phyloP scores from a whole-genome alignment of 2,888 invertebrate genomes.

The Caenorhabditis auriculariae region DNA sequence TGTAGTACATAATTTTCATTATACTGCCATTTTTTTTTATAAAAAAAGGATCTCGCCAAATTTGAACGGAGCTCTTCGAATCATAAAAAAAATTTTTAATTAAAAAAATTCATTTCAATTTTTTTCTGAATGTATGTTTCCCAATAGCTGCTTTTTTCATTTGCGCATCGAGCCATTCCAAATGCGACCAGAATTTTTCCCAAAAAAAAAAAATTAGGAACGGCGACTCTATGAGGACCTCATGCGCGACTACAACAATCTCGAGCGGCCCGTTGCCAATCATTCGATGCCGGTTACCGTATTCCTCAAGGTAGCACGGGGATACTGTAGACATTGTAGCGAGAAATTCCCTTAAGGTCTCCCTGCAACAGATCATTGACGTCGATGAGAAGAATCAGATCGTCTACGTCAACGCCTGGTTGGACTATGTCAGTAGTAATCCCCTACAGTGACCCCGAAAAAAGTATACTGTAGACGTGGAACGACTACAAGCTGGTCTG shows the following conservation, averaged over 20 bases:
- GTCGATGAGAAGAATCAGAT: conserved; percentile 63
- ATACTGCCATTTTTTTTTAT: no score
- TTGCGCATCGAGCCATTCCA: no score
- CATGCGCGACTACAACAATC: conserved; percentile 56
- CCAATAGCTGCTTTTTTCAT: not conserved
- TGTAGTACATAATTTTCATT: no score
- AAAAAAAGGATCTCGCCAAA: no score
- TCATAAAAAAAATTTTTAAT: no score
- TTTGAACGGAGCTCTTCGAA: no score
- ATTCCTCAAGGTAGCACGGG: conserved; percentile 36
- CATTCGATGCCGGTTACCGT: conserved; percentile 58
- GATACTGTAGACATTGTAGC: not conserved
- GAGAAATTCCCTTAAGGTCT: conserved; percentile 49
- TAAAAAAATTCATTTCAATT: no score
- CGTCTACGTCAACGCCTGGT: conserved; percentile 59
- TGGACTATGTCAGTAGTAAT: conserved; percentile 52
- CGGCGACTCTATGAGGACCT: conserved; percentile 57
- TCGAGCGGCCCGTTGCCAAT: conserved; percentile 59
- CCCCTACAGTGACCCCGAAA: not conserved
- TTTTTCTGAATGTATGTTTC: not conserved
- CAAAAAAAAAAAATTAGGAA: no score
- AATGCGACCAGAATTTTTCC: conserved; percentile 17
- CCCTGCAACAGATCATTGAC: conserved; percentile 61
- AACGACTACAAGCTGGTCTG: conserved; percentile 61
- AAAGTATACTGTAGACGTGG: conserved; percentile 46